Evolutionary conservation across 2,797 vertebrate genomes (phyloP), one percentile per base, ranked within the genome.

Genomic region (Lithobates pipiens): DNA sequence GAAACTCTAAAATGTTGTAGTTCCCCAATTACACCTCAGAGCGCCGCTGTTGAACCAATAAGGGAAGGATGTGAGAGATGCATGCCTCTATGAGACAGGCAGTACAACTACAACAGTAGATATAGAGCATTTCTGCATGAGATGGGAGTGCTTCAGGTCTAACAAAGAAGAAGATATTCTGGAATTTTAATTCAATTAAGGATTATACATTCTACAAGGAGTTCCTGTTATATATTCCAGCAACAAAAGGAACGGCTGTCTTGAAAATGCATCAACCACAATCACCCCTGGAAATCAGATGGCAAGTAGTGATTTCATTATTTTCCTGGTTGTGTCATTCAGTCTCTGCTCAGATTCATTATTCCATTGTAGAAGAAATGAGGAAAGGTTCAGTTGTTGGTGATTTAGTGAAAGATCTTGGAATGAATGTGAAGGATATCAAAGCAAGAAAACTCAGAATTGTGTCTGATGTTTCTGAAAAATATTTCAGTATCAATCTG

Each of bases 301-400:
- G 67, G 83, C 5, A 83, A 1, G 50, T 83, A 32, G 74, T 69
- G 36, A 89, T 79, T 77, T 74, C 42, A 0, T 88, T 93, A 76
- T 54, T 91, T 83, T 27, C 61, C 54, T 89, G 82, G 77, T 87
- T 89, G 77, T 89, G 89, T 82, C 63, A 76, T 16, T 88, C 83
- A 63, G 86, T 88, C 27, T 90, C 91, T 0, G 82, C n/a, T 69
- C 82, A 83, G 85, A 94, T 94, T 8, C 90, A 93, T 10, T 95
- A 95, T 88, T 95, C 95, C 6, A 94, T 96, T 85, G 92, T 92
- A 0, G 95, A 96, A 88, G 95, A 96, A 91, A 93, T 94, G 94
- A 93, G 95, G 13, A 89, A 90, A 21, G 94, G 93, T 3, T 94
- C 94, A 9, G 91, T 95, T 29, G 94, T 96, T 71, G 93, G 95